Evolutionary conservation across 37 sponge, comb jelly and placozoan genomes (phyloP), one percentile per base, ranked within the genome.

Genomic region (Cladorhizidae sp.): DNA sequence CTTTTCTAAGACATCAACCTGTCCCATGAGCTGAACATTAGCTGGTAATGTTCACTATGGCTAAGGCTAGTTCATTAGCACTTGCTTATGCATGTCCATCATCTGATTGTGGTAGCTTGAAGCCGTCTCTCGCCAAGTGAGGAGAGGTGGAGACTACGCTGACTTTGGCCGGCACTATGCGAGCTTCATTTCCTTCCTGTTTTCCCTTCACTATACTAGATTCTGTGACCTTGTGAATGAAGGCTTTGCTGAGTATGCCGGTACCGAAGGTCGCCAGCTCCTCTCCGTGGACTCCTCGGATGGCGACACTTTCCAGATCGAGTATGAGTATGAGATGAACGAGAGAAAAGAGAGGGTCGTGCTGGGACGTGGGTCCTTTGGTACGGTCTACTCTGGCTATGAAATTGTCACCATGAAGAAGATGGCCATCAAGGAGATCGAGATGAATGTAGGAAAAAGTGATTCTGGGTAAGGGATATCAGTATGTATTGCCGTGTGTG

Each of bases 391-490:
- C 79, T 85, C 93, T 0, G 98, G 91, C 36, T 78, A 87, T 55
- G 90, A 94, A 45, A 58, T 55, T 63, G 73, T 73, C 56, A 97
- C 98, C 6, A 92, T 84, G 79, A 83, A 74, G 80, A 81, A 88
- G 51, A 74, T 97, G 78, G 98, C 98, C 20, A 88, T 97, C 43
- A 97, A 97, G 49, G 95, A 95, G 71, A 92, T 97, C n/a, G 79
- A 79, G 54, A 83, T 90, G 7, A n/a, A n/a, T n/a, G 2, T 6
- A 51, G 74, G 49, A 31, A 20, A 23, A 54, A 77, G 69, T 40
- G 81, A 83, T 33, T 40, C 75, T 12, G 85, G 77, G 84, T 87
- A 79, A 28, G 8, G n/a, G 28, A 54, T 54, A 17, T 54, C 12
- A 17, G 62, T 61, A 28, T 61, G 62, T 61, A 26, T 26, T 11